Evolutionary conservation across 2,797 vertebrate genomes (phyloP).

Genomic region (Ciconia nigra): DNA sequence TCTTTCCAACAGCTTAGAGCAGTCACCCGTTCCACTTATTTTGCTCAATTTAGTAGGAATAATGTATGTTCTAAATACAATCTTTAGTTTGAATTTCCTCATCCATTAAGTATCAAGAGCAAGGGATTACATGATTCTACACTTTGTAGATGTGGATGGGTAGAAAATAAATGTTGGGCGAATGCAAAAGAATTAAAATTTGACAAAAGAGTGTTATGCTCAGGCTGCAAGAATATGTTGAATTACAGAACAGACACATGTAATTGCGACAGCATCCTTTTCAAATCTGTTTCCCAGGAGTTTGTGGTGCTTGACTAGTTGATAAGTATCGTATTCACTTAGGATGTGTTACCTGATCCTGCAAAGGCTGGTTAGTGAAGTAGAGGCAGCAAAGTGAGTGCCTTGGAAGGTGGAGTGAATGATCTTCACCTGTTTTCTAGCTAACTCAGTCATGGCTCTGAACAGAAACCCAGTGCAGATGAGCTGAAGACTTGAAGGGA

Average conservation of each 20-base stretch:
- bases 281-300: background rate
- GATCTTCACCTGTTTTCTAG: background rate
- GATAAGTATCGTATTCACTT: background rate
- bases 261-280: background rate
- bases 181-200: background rate
- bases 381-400: background rate
- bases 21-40: background rate
- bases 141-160: background rate
- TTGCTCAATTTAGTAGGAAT: conserved; percentile 5
- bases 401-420: background rate
- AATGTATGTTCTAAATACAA: background rate
- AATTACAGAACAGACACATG: background rate
- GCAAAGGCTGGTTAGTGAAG: background rate
- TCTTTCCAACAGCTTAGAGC: background rate
- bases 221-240: background rate
- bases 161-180: background rate
- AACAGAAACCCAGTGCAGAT: background rate
- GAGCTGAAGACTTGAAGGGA: background rate
- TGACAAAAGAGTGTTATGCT: background rate
- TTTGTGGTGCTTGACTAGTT: background rate
- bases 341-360: background rate
- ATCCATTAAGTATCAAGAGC: background rate
- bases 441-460: background rate
- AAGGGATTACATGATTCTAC: background rate
- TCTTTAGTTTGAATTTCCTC: background rate